Evolutionary conservation across 2,888 invertebrate genomes (phyloP).

Genomic region (Neoaliturus tenellus): DNA sequence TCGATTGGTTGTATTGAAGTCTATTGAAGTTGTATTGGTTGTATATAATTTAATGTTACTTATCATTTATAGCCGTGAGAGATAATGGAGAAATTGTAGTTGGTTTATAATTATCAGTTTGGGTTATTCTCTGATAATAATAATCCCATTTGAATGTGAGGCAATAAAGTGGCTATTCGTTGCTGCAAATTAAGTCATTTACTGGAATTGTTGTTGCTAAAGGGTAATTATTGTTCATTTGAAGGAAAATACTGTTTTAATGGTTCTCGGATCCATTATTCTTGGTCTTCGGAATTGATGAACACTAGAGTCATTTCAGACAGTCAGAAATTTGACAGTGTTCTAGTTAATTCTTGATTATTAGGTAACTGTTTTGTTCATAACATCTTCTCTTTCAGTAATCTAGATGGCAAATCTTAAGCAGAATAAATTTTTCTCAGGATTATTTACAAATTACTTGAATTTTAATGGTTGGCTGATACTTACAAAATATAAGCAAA

Average conservation of each 20-base stretch:
- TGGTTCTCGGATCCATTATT: background rate
- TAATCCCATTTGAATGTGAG: background rate
- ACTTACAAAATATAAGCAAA: background rate
- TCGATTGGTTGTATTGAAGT: too few relatives aligned
- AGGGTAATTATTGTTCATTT: background rate
- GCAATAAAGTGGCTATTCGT: background rate
- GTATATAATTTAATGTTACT: too few relatives aligned
- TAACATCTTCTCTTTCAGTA: background rate
- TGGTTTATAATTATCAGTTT: background rate
- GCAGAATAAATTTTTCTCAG: background rate
- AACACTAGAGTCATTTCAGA: background rate
- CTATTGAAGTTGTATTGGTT: too few relatives aligned
- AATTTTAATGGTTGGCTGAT: background rate
- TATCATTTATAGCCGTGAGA: too few relatives aligned
- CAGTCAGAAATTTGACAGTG: background rate
- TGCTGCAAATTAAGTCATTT: background rate
- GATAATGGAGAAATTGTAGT: too few relatives aligned
- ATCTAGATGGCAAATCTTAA: background rate
- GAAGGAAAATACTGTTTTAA: background rate
- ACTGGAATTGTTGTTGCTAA: background rate
- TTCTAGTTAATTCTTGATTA: background rate
- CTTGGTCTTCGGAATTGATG: too few relatives aligned
- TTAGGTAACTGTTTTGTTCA: too few relatives aligned
- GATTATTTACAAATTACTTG: conserved; percentile 1
- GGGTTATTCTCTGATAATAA: background rate